These are phyloP conservation scores for Emys orbicularis DNA, from an alignment of 2,797 vertebrate species.

Conservation along the genomic window DNA sequence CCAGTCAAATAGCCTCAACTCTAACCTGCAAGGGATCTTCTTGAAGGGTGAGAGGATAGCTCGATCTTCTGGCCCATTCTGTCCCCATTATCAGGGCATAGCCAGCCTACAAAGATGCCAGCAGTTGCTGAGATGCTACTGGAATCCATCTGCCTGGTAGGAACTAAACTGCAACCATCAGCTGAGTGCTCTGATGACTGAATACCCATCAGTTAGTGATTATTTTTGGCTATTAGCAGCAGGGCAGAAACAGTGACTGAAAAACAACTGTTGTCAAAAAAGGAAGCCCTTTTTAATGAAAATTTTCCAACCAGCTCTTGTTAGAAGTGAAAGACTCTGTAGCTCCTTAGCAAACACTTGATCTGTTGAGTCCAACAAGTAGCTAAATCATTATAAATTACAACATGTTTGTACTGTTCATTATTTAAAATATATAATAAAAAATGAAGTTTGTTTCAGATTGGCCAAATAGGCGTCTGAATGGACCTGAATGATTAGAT, in stretches of 20 bases:
- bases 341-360: not conserved
- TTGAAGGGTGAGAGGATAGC: not conserved
- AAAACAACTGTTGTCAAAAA: not conserved
- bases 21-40: not conserved
- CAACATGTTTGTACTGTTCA: not conserved
- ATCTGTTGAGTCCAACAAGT: not conserved
- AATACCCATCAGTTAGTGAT: not conserved
- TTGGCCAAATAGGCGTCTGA: not conserved
- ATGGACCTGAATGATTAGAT: not conserved
- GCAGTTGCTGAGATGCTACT: not conserved
- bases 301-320: not conserved
- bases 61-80: not conserved
- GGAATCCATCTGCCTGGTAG: not conserved
- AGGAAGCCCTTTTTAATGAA: not conserved
- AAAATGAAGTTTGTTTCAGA: not conserved
- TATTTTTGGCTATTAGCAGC: not conserved
- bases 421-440: not conserved
- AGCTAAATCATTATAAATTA: not conserved
- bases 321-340: not conserved
- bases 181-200: too few relatives aligned
- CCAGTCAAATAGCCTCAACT: not conserved
- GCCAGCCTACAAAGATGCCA: not conserved
- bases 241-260: not conserved
- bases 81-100: not conserved
- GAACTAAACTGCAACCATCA: not conserved